A percentile compares a stretch with the other conserved stretches of the same genome.
Conservation (phyloP, 1,140 invertebrate species). For the Zaprionus ornatus region DNA sequence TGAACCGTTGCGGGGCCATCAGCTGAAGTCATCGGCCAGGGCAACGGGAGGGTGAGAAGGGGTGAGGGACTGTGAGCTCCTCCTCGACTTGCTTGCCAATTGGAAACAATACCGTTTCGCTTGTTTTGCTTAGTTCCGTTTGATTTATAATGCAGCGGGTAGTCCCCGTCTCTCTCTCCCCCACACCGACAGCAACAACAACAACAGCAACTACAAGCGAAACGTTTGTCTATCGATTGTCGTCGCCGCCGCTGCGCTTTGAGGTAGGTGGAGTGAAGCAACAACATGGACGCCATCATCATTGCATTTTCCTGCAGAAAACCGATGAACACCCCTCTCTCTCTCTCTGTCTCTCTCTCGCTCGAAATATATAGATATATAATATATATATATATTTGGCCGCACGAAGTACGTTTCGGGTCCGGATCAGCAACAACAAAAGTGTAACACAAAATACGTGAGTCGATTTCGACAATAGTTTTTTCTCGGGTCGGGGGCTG, state of each 20-base stretch:
- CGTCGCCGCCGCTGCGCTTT: slow-evolving; percentile 40
- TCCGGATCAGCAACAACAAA: slow-evolving; percentile 53
- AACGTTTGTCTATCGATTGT: slow-evolving; percentile 74
- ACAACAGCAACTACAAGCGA: slow-evolving; percentile 50
- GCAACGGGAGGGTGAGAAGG: slow-evolving; percentile 1
- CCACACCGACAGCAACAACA: slow-evolving; percentile 30
- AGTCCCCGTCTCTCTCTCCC: not conserved
- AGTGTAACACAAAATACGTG: slow-evolving; percentile 82
- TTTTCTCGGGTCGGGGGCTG: slow-evolving; percentile 14
- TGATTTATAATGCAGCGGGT: slow-evolving; percentile 71
- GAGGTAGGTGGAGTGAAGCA: slow-evolving; percentile 72
- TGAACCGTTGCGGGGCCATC: slow-evolving; percentile 70
- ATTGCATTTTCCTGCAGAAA: slow-evolving; percentile 32
- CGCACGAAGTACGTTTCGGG: slow-evolving; percentile 40
- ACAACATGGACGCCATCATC: slow-evolving; percentile 79
- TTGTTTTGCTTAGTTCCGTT: slow-evolving; percentile 78
- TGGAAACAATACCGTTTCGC: slow-evolving; percentile 80
- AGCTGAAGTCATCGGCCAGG: slow-evolving; percentile 50
- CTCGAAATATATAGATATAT: slow-evolving; percentile 18
- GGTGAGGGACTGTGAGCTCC: slow-evolving; percentile 45
- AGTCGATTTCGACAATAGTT: slow-evolving; percentile 64
- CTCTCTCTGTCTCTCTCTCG: not conserved
- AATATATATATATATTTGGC: slow-evolving; percentile 3
- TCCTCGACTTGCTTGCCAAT: slow-evolving; percentile 69
- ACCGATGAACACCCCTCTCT: not conserved